Evolutionary conservation across 2,797 vertebrate species (phyloP).

Genomic region (Mormyrops boulengeri): DNA sequence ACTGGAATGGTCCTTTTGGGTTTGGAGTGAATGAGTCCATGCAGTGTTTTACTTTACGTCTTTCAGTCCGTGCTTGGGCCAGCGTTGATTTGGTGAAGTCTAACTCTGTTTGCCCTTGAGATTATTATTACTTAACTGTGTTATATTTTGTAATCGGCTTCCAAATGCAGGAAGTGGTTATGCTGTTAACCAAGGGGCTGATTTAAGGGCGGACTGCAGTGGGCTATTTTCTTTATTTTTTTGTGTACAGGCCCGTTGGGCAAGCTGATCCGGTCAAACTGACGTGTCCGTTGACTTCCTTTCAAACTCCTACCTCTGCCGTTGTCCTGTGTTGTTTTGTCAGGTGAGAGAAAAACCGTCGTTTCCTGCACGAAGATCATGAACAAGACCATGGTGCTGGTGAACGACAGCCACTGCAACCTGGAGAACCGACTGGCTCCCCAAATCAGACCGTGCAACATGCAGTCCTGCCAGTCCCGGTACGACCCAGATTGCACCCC

Average conservation of each 20-base stretch:
- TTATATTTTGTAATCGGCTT: constrained; percentile 36
- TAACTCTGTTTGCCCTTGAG: constrained; percentile 15
- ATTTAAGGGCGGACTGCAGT: constrained; percentile 1
- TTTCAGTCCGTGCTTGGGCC: constrained; percentile 11
- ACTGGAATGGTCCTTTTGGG: constrained; percentile 18
- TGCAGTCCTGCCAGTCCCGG: constrained; percentile 86
- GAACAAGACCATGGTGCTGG: constrained; percentile 79
- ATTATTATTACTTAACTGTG: constrained; percentile 29
- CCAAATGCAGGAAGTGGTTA: constrained; percentile 22
- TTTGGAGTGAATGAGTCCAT: background rate
- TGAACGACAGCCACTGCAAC: constrained; percentile 78
- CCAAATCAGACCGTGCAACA: constrained; percentile 80
- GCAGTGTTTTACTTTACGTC: background rate
- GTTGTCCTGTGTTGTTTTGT: constrained; percentile 11
- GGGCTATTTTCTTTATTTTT: background rate
- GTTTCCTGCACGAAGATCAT: constrained; percentile 83
- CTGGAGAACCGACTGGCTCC: constrained; percentile 71
- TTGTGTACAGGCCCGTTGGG: background rate
- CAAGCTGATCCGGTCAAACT: background rate
- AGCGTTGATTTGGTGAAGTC: constrained; percentile 27
- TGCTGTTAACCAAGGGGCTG: constrained; percentile 18
- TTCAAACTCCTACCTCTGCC: background rate
- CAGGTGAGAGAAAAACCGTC: constrained; percentile 81
- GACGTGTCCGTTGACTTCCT: background rate
- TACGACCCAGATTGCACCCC: constrained; percentile 38